Evolutionary conservation across 2,797 vertebrate species (phyloP).

Genomic region (Netta rufina): DNA sequence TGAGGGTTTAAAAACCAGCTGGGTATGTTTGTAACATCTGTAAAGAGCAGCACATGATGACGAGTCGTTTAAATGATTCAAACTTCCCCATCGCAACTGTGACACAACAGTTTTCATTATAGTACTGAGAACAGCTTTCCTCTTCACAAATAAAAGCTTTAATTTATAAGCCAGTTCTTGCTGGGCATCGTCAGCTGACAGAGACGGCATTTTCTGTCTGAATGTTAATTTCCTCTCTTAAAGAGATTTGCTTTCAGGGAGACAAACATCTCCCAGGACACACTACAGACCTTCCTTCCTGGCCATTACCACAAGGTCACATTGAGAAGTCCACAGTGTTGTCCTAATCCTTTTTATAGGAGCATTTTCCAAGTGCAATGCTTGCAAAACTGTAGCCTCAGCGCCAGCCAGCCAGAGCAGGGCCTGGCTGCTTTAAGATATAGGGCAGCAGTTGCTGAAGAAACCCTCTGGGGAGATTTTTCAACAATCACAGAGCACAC

Average conservation of each 20-base stretch:
- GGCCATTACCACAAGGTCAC: neutral
- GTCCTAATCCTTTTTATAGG: neutral
- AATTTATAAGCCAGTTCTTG: slow-evolving; percentile 35
- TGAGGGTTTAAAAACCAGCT: slow-evolving; percentile 33
- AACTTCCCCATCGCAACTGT: neutral
- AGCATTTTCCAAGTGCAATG: neutral
- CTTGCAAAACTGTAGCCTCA: neutral
- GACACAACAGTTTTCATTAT: neutral
- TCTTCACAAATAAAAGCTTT: slow-evolving; percentile 34
- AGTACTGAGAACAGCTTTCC: neutral
- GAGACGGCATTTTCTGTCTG: slow-evolving; percentile 3
- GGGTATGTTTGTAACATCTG: slow-evolving; percentile 24
- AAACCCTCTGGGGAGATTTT: neutral
- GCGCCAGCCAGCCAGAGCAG: neutral
- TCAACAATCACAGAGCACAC: neutral
- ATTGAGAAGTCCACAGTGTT: neutral
- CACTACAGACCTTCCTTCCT: slow-evolving; percentile 25
- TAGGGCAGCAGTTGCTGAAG: neutral
- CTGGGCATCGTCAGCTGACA: neutral
- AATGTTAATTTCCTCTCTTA: slow-evolving; percentile 42
- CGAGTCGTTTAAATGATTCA: neutral
- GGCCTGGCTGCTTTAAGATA: neutral
- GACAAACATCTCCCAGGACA: slow-evolving; percentile 46
- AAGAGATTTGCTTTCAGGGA: slow-evolving; percentile 32
- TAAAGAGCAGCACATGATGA: neutral